These are phyloP conservation scores for Aldabrachelys gigantea DNA, from an alignment of 2,113 vertebrate species.

Conservation along the genomic window DNA sequence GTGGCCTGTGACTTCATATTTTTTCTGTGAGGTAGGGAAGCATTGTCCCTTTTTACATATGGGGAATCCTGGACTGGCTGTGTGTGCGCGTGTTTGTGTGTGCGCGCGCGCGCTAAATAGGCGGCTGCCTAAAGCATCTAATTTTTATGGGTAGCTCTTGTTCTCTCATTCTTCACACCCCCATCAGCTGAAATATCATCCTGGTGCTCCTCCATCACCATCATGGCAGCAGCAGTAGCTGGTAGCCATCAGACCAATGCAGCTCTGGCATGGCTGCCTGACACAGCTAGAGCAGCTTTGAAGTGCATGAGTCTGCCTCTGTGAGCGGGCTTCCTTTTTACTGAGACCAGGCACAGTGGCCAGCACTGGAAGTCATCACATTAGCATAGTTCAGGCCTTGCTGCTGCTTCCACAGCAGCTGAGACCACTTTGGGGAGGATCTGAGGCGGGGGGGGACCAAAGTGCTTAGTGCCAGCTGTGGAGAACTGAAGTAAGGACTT, in stretches of 20 bases:
- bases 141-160: neutral
- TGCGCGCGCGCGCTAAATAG: neutral
- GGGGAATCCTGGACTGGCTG: neutral
- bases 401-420: neutral
- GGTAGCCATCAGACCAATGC: neutral
- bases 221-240: neutral
- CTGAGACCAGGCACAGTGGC: neutral
- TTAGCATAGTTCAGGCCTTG: neutral
- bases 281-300: neutral
- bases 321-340: neutral
- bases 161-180: neutral
- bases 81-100: no score
- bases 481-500: neutral
- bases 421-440: neutral
- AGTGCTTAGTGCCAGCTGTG: neutral
- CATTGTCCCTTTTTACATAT: neutral
- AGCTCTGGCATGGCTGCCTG: neutral
- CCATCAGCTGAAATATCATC: neutral
- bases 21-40: neutral
- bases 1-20: neutral
- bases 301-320: neutral
- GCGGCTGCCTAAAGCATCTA: neutral
- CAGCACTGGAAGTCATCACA: neutral
- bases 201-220: neutral
- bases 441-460: neutral